phyloP scores from a whole-genome alignment of 2,113 vertebrate genomes.

The Mesocricetus auratus region DNA sequence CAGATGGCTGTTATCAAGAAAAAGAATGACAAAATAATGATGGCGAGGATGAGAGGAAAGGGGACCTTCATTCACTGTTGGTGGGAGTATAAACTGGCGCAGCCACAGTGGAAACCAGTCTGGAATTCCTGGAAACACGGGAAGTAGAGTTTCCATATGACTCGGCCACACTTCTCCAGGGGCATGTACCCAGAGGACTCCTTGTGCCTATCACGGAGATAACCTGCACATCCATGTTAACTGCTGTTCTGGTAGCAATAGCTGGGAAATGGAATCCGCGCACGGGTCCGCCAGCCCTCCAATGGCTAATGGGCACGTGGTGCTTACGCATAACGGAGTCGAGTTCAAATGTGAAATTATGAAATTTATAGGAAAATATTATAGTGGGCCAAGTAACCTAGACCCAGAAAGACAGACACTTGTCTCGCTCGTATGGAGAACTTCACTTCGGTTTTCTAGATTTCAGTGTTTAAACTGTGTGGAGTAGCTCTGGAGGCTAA shows the following conservation, averaged over 20 bases:
- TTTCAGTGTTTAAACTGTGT: neutral
- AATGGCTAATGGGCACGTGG: neutral
- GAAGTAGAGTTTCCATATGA: neutral
- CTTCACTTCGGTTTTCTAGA: neutral
- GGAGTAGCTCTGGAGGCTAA: neutral
- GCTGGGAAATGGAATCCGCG: neutral
- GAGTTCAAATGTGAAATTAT: neutral
- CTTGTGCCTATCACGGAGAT: neutral
- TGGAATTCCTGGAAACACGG: neutral
- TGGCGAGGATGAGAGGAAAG: neutral
- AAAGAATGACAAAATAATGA: neutral
- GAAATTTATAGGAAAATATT: neutral
- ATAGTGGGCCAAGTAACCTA: neutral
- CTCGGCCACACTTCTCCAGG: neutral
- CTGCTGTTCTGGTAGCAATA: neutral
- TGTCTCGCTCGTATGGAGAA: neutral
- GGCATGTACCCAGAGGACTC: neutral
- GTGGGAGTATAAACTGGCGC: neutral
- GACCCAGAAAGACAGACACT: neutral
- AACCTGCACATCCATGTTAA: neutral
- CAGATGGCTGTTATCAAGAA: neutral
- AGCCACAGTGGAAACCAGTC: neutral
- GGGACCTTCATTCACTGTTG: neutral
- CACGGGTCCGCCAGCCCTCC: neutral
- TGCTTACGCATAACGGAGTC: neutral